These are phyloP conservation scores for Brachionichthys hirsutus DNA, from an alignment of 2,113 vertebrate species.

Conservation along the genomic window DNA sequence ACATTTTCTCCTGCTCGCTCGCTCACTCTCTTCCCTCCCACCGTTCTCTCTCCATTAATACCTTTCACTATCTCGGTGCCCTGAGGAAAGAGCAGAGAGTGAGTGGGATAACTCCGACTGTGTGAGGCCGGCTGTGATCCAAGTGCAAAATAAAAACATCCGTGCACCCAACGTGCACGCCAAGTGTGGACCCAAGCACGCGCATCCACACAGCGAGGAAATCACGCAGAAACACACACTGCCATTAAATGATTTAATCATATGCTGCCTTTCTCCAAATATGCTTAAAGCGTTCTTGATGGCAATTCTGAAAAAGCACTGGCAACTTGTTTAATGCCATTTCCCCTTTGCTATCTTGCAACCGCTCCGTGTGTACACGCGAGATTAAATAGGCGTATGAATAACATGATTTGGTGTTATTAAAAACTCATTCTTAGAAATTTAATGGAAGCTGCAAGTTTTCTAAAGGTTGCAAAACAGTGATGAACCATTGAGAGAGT, in stretches of 20 bases:
- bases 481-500: not conserved
- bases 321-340: conserved; percentile 19
- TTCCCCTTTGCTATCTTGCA: conserved; percentile 12
- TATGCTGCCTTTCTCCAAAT: conserved; percentile 41
- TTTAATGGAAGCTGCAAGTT: conserved; percentile 1
- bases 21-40: conserved; percentile 47
- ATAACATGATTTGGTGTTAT: not conserved
- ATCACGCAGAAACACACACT: conserved; percentile 49
- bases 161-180: not conserved
- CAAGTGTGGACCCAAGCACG: not conserved
- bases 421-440: conserved; percentile 2
- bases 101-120: conserved; percentile 50
- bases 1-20: not conserved
- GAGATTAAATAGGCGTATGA: conserved; percentile 5
- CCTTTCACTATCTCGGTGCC: conserved; percentile 43
- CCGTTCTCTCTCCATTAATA: conserved; percentile 54
- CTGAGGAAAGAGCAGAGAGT: conserved; percentile 50
- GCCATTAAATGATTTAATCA: conserved; percentile 30
- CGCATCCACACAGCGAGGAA: not conserved
- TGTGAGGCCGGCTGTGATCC: conserved; percentile 27
- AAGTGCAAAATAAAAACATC: conserved; percentile 43
- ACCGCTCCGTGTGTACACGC: not conserved
- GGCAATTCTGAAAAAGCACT: conserved; percentile 14
- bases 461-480: not conserved
- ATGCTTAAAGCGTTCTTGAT: conserved; percentile 13